These are phyloP conservation scores for Hydraecia micacea DNA, from an alignment of 2,888 invertebrate species.

Conservation along the genomic window DNA sequence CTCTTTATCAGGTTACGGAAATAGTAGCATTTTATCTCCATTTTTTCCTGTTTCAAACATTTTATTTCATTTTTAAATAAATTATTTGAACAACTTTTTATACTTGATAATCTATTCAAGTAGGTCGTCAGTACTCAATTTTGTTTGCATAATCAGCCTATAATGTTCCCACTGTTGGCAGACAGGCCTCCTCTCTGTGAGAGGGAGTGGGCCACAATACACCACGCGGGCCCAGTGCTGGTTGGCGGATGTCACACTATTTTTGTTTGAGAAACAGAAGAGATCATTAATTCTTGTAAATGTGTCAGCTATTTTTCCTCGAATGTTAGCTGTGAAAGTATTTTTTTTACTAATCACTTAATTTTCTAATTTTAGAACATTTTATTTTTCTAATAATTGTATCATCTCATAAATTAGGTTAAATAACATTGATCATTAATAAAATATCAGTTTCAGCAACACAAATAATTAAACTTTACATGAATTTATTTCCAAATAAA, in stretches of 20 bases:
- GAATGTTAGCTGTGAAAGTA: no score
- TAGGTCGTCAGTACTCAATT: background rate
- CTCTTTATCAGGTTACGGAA: slow-evolving; percentile 30
- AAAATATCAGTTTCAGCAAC: background rate
- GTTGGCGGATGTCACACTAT: no score
- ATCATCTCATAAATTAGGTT: background rate
- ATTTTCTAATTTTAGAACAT: background rate
- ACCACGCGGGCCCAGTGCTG: no score
- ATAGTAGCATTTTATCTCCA: slow-evolving; percentile 28
- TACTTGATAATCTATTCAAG: background rate
- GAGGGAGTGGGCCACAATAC: background rate
- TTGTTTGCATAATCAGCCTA: background rate
- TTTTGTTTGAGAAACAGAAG: background rate
- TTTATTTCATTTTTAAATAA: background rate
- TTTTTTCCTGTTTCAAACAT: slow-evolving; percentile 11
- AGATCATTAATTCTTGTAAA: background rate
- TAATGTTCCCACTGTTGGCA: background rate
- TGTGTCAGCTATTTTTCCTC: background rate
- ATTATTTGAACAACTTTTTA: background rate
- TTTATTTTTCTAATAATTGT: background rate
- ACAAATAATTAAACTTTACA: background rate
- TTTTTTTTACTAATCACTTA: background rate
- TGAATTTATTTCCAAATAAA: background rate
- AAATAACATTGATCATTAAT: background rate
- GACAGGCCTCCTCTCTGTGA: background rate